phyloP scores from a whole-genome alignment of 1,140 invertebrate genomes.

The Hormaphis cornu region DNA sequence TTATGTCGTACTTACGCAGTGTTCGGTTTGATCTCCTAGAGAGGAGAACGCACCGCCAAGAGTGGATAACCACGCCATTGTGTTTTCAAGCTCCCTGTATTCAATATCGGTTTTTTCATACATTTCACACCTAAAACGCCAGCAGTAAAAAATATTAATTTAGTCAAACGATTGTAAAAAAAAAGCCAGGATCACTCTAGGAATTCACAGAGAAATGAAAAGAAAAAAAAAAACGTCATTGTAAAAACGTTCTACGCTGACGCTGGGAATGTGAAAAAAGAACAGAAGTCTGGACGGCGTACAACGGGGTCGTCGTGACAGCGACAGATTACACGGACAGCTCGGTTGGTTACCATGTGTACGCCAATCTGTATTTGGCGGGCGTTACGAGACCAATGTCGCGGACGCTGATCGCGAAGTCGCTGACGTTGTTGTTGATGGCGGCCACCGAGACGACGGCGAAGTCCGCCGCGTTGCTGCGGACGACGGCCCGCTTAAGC shows the following conservation, averaged over 20 bases:
- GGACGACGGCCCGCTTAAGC: background rate
- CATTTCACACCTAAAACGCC: conserved; percentile 26
- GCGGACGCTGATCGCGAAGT: background rate
- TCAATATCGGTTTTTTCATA: conserved; percentile 43
- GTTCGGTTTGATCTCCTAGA: conserved; percentile 69
- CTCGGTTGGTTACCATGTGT: background rate
- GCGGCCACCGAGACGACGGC: background rate
- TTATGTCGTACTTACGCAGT: conserved; percentile 57
- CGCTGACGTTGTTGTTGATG: no score
- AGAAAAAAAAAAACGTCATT: background rate
- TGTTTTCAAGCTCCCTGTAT: conserved; percentile 66
- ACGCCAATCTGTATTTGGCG: background rate
- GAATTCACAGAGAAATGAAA: background rate
- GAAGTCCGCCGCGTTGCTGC: background rate
- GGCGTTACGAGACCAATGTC: background rate
- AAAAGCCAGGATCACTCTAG: background rate
- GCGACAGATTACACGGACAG: no score
- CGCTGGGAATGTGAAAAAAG: no score
- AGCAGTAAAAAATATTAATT: background rate
- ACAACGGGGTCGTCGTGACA: no score
- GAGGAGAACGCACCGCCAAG: conserved; percentile 89
- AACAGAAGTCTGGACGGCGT: no score
- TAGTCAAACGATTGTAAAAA: no score
- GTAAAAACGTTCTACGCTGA: no score
- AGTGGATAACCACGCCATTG: conserved; percentile 91